These are phyloP conservation scores for Calycopis cecrops DNA, from an alignment of 1,140 invertebrate species.

Conservation along the genomic window DNA sequence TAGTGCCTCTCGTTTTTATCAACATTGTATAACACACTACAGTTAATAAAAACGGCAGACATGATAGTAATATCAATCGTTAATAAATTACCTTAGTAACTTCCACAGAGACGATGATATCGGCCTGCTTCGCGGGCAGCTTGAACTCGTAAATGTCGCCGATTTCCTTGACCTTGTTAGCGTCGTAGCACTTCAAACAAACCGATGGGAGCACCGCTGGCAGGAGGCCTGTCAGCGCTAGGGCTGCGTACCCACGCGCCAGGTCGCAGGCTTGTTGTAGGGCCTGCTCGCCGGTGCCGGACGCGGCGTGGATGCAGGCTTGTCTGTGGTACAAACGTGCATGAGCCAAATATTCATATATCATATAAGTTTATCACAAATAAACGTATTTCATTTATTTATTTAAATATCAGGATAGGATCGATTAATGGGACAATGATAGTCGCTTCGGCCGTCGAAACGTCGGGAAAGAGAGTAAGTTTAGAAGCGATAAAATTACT, in stretches of 20 bases:
- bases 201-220: constrained; percentile 74
- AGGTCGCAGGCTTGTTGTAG: constrained; percentile 75
- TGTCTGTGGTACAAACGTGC: constrained; percentile 64
- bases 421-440: no score
- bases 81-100: constrained; percentile 60
- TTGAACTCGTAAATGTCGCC: constrained; percentile 80
- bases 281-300: constrained; percentile 65
- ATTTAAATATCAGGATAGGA: no score
- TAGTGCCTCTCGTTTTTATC: no score
- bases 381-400: no score
- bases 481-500: no score
- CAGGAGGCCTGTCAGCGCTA: constrained; percentile 73
- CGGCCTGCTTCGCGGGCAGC: constrained; percentile 81
- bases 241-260: constrained; percentile 77
- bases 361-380: no score
- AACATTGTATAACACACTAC: no score
- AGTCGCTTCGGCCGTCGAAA: no score
- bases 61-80: no score
- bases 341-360: no score
- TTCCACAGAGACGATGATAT: constrained; percentile 84
- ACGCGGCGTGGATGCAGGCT: constrained; percentile 79
- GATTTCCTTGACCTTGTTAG: constrained; percentile 67
- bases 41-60: no score
- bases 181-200: constrained; percentile 79
- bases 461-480: no score